Percentiles rank a stretch among this genome's conserved stretches.
phyloP scores from a whole-genome alignment of 2,888 invertebrate genomes.

The Ischnus inquisitorius region DNA sequence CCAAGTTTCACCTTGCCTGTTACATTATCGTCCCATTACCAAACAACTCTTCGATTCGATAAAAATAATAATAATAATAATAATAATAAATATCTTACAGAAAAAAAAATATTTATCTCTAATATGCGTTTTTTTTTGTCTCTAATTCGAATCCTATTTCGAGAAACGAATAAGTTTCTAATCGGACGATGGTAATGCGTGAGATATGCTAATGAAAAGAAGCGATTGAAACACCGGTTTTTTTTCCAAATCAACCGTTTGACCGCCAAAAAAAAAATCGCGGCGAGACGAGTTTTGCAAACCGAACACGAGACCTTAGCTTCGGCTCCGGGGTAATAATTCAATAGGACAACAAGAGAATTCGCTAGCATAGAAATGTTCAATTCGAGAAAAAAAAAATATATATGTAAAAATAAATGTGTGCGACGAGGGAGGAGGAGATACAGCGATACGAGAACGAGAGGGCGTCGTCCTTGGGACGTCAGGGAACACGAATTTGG shows the following conservation, averaged over 20 bases:
- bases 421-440: too few species aligned
- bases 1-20: conserved; percentile 93
- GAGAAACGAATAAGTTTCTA: neutral
- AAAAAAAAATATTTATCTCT: conserved; percentile 23
- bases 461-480: conserved; percentile 55
- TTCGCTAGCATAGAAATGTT: conserved; percentile 22
- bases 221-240: conserved; percentile 1
- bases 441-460: conserved; percentile 15
- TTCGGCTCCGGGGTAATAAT: conserved; percentile 50
- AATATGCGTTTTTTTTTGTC: conserved; percentile 3
- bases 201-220: neutral
- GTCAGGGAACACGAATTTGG: conserved; percentile 55
- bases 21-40: conserved; percentile 53
- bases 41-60: conserved; percentile 25
- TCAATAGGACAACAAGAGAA: conserved; percentile 59
- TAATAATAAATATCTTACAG: conserved; percentile 1
- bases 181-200: neutral
- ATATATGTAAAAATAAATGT: neutral
- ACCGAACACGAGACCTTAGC: neutral
- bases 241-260: neutral
- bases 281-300: conserved; percentile 11
- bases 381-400: conserved; percentile 4
- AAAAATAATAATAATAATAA: too few species aligned
- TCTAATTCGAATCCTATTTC: neutral
- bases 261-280: conserved; percentile 17